phyloP scores from a whole-genome alignment of 2,797 vertebrate species.

The Gallinago solitaria region DNA sequence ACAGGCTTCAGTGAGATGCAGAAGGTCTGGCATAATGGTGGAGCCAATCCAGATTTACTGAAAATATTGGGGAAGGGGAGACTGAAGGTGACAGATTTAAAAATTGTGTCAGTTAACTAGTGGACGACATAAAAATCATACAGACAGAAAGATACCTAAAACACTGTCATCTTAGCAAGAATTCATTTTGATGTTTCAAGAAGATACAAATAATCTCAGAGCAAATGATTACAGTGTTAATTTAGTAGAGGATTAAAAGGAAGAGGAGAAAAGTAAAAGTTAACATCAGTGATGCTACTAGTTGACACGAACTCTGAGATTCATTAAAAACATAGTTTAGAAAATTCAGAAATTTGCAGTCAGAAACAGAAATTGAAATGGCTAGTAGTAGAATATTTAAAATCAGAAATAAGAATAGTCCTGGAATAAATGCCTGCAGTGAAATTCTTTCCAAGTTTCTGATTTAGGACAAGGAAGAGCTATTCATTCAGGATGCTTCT shows the following conservation, averaged over 20 bases:
- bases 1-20: not conserved
- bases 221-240: conserved; percentile 32
- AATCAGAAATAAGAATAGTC: not conserved
- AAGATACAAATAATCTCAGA: not conserved
- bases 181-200: conserved; percentile 43
- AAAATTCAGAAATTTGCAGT: not conserved
- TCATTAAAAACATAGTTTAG: not conserved
- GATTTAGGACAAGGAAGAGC: not conserved
- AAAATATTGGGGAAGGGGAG: not conserved
- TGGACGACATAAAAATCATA: conserved; percentile 55
- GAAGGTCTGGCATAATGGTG: not conserved
- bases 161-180: not conserved
- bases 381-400: not conserved
- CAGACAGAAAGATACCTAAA: not conserved
- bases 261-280: not conserved
- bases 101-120: conserved; percentile 55
- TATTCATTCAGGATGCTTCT: not conserved
- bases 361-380: not conserved
- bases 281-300: not conserved
- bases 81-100: conserved; percentile 29
- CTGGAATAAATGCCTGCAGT: not conserved
- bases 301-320: not conserved
- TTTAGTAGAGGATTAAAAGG: conserved; percentile 36
- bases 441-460: not conserved
- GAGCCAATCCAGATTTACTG: conserved; percentile 1